Percentiles rank a stretch among this genome's conserved stretches.
These are phyloP conservation scores for Pipistrellus kuhlii DNA, from an alignment of 2,797 vertebrate species.

Conservation along the genomic window DNA sequence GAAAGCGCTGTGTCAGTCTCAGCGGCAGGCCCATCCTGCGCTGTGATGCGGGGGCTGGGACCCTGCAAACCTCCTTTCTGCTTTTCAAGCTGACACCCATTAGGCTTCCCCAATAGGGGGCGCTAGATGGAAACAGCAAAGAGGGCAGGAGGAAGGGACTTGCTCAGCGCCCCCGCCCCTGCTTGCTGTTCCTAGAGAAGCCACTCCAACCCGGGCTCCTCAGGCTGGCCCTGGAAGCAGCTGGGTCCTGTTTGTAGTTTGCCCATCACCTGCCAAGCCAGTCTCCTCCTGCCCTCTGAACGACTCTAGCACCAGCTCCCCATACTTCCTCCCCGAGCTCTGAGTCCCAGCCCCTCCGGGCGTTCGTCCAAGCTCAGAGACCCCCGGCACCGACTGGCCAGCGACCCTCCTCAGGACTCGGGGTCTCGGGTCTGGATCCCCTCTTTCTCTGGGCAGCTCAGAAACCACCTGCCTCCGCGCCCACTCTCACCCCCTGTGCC, in stretches of 20 bases:
- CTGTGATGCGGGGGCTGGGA: neutral
- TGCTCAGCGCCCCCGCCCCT: neutral
- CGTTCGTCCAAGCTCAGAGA: neutral
- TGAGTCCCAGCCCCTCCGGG: neutral
- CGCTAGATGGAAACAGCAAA: neutral
- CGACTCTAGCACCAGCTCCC: neutral
- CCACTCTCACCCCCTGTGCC: neutral
- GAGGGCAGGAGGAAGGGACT: neutral
- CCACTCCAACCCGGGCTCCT: too few relatives aligned
- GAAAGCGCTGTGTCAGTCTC: neutral
- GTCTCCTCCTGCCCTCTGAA: neutral
- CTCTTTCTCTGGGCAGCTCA: neutral
- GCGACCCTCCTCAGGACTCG: neutral
- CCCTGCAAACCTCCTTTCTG: neutral
- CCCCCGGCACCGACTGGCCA: neutral
- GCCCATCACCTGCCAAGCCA: neutral
- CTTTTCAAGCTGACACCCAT: neutral
- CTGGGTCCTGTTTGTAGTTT: neutral
- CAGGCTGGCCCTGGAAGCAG: neutral
- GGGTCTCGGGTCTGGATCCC: neutral
- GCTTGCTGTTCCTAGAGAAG: neutral
- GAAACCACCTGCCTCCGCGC: neutral
- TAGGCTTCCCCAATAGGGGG: neutral
- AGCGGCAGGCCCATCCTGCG: neutral
- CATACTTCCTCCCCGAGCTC: neutral